Evolutionary conservation across 2,113 vertebrate genomes (phyloP), one percentile per base, ranked within the genome.

Genomic region (Trochalopteron elliotii): DNA sequence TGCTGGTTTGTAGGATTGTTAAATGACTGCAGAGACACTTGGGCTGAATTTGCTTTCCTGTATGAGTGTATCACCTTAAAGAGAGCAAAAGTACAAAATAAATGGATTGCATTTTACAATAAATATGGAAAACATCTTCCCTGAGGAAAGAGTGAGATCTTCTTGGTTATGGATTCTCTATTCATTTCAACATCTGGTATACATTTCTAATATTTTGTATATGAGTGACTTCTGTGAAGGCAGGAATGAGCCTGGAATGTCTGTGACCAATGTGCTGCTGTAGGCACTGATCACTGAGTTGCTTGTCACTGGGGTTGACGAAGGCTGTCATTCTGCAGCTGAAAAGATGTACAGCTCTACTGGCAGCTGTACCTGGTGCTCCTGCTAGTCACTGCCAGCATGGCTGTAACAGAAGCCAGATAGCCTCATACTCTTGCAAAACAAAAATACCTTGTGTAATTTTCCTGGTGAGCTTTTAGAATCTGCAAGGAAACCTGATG

Each of bases 111-210:
- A 7, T 68, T 77, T 90, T 71, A 15, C 40, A 49, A 40, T 49
- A 77, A 63, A 50, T 78, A 7, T 7, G 8, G 37, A 50, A 67
- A 33, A 52, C 37, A 11, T 2, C 10, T 87, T 78, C 16, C 7
- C 5, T 1, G 15, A 69, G 45, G 35, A 83, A 47, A 57, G 24
- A 40, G 22, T 5, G 16, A 52, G 4, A 4, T 5, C 3, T 4
- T 67, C 31, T 65, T 59, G 57, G 5, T 61, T 42, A 37, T 1
- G 10, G 5, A 13, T 78, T 7, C 20, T 64, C 22, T 55, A 5
- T n/a, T 45, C 0, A 0, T 49, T 78, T 65, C 57, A 7, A 0
- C 24, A 8, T 67, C 5, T 2, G 3, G 30, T 80, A 25, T 85
- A 55, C 60, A 59, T 83, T 87, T 83, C 35, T 63, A 50, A 18